Evolutionary conservation across 2,888 invertebrate genomes (phyloP).

Genomic region (Deilephila porcellus): DNA sequence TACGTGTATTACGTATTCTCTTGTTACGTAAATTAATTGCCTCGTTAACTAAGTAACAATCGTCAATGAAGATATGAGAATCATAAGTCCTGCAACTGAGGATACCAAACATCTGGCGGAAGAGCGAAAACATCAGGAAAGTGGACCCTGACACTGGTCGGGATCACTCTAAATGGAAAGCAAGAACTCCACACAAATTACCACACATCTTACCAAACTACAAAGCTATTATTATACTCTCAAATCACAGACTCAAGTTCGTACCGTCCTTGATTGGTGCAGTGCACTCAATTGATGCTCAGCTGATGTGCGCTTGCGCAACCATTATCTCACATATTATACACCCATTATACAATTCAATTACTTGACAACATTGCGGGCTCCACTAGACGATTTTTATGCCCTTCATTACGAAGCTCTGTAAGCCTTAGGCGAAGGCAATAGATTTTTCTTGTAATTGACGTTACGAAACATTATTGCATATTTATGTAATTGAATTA

Average conservation of each 20-base stretch:
- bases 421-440: slow-evolving; percentile 3
- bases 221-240: no score
- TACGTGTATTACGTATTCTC: no score
- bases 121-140: no score
- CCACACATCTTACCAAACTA: no score
- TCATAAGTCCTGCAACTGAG: no score
- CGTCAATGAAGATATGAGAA: no score
- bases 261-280: slow-evolving; percentile 18
- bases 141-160: no score
- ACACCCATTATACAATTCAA: slow-evolving; percentile 53
- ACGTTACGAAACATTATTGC: slow-evolving; percentile 7
- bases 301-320: slow-evolving; percentile 46
- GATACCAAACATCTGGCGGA: no score
- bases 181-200: no score
- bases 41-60: no score
- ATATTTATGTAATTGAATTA: neutral
- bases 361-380: slow-evolving; percentile 37
- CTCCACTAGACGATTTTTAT: slow-evolving; percentile 4
- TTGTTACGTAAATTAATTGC: no score
- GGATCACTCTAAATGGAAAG: no score
- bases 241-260: slow-evolving; percentile 9
- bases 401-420: slow-evolving; percentile 19
- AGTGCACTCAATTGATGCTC: slow-evolving; percentile 45
- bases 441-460: slow-evolving; percentile 7
- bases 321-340: slow-evolving; percentile 51